These are phyloP conservation scores for Nerophis ophidion DNA, from an alignment of 2,113 vertebrate genomes.

Conservation along the genomic window DNA sequence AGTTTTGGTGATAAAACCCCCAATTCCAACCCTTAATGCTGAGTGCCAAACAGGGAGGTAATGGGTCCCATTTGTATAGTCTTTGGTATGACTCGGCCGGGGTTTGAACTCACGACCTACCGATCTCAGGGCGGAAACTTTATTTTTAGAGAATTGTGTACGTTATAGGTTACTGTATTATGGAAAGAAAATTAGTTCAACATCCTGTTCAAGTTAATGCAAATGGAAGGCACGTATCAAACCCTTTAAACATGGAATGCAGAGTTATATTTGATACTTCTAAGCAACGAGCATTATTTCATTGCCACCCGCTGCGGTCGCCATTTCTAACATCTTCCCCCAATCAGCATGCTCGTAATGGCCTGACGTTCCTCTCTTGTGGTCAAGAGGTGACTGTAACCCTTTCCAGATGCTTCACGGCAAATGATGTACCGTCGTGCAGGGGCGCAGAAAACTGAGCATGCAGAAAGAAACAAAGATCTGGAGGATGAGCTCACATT, in stretches of 20 bases:
- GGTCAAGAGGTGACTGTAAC: conserved; percentile 53
- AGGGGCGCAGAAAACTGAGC: conserved; percentile 39
- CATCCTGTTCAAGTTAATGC: background rate
- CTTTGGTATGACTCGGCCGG: no score
- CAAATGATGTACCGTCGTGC: conserved; percentile 26
- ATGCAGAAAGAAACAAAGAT: conserved; percentile 38
- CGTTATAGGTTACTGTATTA: background rate
- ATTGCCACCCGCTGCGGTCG: conserved; percentile 38
- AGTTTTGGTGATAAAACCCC: no score
- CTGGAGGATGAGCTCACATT: conserved; percentile 72
- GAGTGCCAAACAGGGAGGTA: no score
- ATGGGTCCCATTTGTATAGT: no score
- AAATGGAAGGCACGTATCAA: background rate
- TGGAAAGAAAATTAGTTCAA: background rate
- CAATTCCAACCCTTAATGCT: no score
- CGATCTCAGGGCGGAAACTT: no score
- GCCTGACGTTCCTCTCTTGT: conserved; percentile 45
- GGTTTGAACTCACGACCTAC: no score
- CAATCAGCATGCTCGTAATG: conserved; percentile 18
- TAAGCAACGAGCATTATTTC: conserved; percentile 5
- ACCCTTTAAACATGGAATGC: background rate
- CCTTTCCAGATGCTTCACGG: conserved; percentile 60
- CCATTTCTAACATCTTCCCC: conserved; percentile 23
- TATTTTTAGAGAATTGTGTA: background rate
- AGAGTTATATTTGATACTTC: conserved; percentile 12